Conservation (phyloP, 2,113 vertebrate species). For the Sinocyclocheilus maitianheensis region DNA sequence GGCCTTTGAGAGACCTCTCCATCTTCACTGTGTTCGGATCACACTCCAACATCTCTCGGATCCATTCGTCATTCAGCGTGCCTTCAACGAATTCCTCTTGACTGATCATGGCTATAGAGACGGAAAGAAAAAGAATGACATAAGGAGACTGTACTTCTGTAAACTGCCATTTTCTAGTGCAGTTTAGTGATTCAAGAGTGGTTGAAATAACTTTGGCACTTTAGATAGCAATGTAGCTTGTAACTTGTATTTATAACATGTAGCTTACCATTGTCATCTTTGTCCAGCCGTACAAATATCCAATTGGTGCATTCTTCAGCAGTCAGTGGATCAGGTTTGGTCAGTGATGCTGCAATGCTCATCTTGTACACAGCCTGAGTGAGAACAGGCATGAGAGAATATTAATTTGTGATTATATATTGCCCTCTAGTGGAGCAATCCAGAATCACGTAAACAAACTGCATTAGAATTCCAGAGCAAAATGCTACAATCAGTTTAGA, state of each 20-base stretch:
- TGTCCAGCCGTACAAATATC: conserved; percentile 76
- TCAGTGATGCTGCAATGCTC: conserved; percentile 68
- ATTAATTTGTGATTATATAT: background rate
- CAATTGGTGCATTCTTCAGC: conserved; percentile 75
- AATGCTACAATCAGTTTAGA: background rate
- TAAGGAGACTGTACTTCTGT: background rate
- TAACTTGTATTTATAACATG: background rate
- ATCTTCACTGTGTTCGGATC: conserved; percentile 73
- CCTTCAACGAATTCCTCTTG: conserved; percentile 76
- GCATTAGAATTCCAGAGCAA: background rate
- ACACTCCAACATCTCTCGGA: conserved; percentile 77
- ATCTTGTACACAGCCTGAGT: conserved; percentile 76
- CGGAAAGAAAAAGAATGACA: background rate
- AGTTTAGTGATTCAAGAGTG: background rate
- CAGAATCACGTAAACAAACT: background rate
- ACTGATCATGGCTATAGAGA: conserved; percentile 70
- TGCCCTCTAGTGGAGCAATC: conserved; percentile 16
- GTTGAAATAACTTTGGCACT: background rate
- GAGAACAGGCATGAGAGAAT: conserved; percentile 6
- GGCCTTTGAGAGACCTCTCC: conserved; percentile 60
- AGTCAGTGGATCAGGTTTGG: conserved; percentile 65
- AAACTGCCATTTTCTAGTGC: background rate
- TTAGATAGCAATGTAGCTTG: background rate
- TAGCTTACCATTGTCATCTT: conserved; percentile 74
- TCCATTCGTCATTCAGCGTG: conserved; percentile 74